Evolutionary conservation across 2,113 vertebrate genomes (phyloP).

Genomic region (Callorhinus ursinus): DNA sequence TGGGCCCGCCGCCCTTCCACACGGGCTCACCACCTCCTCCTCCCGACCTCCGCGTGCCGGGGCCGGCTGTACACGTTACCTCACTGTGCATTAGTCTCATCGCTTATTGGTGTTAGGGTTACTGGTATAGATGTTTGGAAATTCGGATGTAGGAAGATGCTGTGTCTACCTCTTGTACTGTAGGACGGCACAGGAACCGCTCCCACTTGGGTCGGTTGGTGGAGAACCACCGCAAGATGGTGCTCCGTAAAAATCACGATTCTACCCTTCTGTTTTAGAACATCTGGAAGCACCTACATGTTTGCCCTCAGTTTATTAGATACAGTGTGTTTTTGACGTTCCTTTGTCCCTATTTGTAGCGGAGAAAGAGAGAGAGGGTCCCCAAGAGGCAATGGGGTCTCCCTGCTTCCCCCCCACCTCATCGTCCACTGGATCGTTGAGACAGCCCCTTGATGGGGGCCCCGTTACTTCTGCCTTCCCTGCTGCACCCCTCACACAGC

Average conservation of each 20-base stretch:
- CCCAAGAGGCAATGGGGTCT: background rate
- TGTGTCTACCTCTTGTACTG: background rate
- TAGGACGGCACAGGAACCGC: background rate
- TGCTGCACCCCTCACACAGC: background rate
- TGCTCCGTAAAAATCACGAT: background rate
- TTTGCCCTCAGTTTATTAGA: background rate
- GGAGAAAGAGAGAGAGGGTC: background rate
- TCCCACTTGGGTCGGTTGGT: background rate
- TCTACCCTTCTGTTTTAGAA: background rate
- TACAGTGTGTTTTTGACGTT: background rate
- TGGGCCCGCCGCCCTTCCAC: background rate
- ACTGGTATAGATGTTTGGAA: no score
- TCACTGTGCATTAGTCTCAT: background rate
- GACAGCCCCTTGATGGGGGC: background rate
- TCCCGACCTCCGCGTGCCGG: fast-evolving
- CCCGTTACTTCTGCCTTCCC: background rate
- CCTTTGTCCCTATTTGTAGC: background rate
- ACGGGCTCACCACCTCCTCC: no score
- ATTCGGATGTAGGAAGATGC: background rate
- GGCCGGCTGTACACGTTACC: fast-evolving
- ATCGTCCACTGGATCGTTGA: background rate
- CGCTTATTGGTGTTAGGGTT: background rate
- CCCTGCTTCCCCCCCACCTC: background rate
- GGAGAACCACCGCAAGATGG: no score
- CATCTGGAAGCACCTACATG: background rate